phyloP scores from a whole-genome alignment of 1,140 invertebrate species.

The Lycorma delicatula region DNA sequence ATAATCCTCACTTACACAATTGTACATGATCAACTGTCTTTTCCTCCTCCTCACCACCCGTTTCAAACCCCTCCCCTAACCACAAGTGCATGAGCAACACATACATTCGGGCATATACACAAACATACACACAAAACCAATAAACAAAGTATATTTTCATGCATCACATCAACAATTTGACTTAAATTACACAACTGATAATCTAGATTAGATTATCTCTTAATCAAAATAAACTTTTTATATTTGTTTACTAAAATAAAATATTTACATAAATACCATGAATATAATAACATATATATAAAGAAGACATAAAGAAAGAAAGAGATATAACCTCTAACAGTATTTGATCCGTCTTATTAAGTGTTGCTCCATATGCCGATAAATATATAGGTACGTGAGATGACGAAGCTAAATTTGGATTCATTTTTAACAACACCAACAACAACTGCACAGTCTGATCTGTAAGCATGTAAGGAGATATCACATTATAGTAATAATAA shows the following conservation, averaged over 20 bases:
- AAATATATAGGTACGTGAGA: constrained; percentile 60
- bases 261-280: too few species aligned
- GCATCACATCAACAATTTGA: too few species aligned
- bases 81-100: too few species aligned
- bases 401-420: constrained; percentile 41
- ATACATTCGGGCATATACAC: too few species aligned
- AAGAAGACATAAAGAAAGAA: too few species aligned
- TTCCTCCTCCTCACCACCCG: too few species aligned
- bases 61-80: too few species aligned
- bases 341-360: constrained; percentile 51
- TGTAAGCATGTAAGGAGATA: neutral
- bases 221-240: neutral
- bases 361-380: constrained; percentile 58
- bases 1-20: too few species aligned
- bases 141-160: too few species aligned
- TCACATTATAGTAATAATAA: neutral
- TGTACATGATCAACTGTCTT: too few species aligned
- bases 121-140: too few species aligned
- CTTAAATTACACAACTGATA: too few species aligned
- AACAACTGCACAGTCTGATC: neutral
- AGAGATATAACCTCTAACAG: constrained; percentile 48
- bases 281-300: constrained; percentile 1
- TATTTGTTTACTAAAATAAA: neutral
- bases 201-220: neutral
- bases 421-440: neutral